Evolutionary conservation across 1,140 invertebrate genomes (phyloP), one percentile per base, ranked within the genome.

Genomic region (Megalonaias nervosa): DNA sequence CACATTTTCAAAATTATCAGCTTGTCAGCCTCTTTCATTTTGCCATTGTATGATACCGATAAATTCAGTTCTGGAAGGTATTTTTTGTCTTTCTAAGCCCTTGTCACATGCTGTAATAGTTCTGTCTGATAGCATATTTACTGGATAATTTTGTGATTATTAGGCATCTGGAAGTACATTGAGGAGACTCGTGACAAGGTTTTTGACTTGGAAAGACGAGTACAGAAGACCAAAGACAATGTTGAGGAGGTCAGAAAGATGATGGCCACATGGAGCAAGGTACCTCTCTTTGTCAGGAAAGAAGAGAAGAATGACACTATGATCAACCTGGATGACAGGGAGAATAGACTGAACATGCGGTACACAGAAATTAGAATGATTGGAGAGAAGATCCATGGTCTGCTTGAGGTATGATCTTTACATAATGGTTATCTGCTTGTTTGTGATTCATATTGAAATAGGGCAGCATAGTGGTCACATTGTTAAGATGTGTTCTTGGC

Each of bases 181-280:
- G 92, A 93, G 82, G 94, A 95, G 80, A 89, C 97, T 14, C 93
- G 95, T 71, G 92, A 92, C 16, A 92, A 95, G 12, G 95, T 98
- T 0, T 93, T 95, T 60, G 94, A 94, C 81, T 90, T 98, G 31
- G 95, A 96, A 89, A 91, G 93, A 61, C 93, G 96, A 67, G 93
- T 98, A 80, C 94, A 95, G 86, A 94, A 94, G 80, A 94, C 95
- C n/a, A 97, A 98, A 92, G 92, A 93, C 48, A 98, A 98, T 91
- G 92, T 98, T 0, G 93, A 94, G 67, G 93, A 94, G 83, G 95
- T 98, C 31, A 93, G 93, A 86, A 92, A 92, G 17, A 93, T 96
- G 16, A 93, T 97, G 90, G 93, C 93, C 14, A 93, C 94, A 0
- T 98, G 96, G 96, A 93, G 93, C 19, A 93, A 93, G 79, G 92